phyloP scores from a whole-genome alignment of 2,113 vertebrate species.

The Parotia lawesii region DNA sequence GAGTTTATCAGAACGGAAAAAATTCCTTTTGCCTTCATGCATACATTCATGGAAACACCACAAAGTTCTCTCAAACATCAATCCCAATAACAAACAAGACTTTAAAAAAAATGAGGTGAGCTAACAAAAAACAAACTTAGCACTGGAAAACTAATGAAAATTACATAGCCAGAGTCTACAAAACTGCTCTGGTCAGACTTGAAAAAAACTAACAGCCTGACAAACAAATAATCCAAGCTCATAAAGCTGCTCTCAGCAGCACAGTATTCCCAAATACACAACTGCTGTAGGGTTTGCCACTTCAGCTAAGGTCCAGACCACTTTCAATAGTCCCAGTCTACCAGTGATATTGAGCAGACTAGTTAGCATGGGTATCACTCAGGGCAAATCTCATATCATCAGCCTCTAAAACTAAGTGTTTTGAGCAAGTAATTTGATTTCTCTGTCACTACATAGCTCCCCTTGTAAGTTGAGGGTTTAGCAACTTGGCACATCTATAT shows the following conservation, averaged over 20 bases:
- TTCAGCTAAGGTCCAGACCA: not conserved
- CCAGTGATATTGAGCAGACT: not conserved
- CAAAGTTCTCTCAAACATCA: not conserved
- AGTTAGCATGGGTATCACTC: not conserved
- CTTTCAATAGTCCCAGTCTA: not conserved
- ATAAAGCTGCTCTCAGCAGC: not conserved
- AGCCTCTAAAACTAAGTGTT: not conserved
- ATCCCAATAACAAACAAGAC: slow-evolving; percentile 24
- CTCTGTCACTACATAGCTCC: not conserved
- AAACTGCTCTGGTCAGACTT: slow-evolving; percentile 22
- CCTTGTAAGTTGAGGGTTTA: not conserved
- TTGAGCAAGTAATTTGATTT: not conserved
- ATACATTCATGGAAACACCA: not conserved
- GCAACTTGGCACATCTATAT: not conserved
- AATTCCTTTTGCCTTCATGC: not conserved
- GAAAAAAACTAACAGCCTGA: not conserved
- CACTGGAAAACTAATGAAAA: slow-evolving; percentile 20
- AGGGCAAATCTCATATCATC: not conserved
- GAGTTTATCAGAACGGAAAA: not conserved
- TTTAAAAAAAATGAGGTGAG: not conserved
- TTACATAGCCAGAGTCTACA: not conserved
- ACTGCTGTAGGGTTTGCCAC: not conserved
- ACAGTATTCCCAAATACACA: not conserved
- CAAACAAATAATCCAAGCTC: not conserved
- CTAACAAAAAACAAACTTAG: not conserved